Evolutionary conservation across 35 echinoderm and acorn worm genomes (phyloP), one percentile per base, ranked within the genome.

Genomic region (Acanthaster planci): DNA sequence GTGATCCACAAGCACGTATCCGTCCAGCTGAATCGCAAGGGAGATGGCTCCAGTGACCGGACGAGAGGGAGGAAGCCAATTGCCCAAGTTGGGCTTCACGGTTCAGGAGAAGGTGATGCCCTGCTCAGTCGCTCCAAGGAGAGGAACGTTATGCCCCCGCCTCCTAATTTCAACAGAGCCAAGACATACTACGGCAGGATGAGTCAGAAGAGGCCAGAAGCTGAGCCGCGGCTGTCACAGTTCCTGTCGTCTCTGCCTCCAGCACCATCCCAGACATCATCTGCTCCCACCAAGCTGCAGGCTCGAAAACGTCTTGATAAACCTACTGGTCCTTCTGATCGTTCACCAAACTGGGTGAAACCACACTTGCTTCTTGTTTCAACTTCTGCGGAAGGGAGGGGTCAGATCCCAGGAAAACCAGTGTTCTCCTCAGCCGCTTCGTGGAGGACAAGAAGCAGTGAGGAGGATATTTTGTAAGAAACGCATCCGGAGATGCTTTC

Each of bases 371-470:
- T 19, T 58, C 17, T 59, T 54, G 27, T 26, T 15, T 17, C 60
- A 21, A 50, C 56, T 18, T 2, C n/a, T 1, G 54, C 39, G 26
- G 38, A 55, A 44, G 15, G 1, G 26, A 31, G n/a, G 14, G 54
- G 34, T 30, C 81, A 34, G 37, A 37, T 86, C 30, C n/a, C 26
- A 84, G 86, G 64, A 37, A 89, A 72, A 90, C 90, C 94, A 17
- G 77, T 86, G 51, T 97, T 90, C 36, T 97, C 94, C 30, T 97
- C 94, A 0, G 94, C 94, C 38, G 82, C 90, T n/a, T 97, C 94
- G 8, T 97, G 94, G 94, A 81, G 87, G 87, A 86, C 86, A 9
- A 76, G 94, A 52, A 44, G 53, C 23, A 67, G 86, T 82, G 1
- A 42, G 14, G 60, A 92, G 16, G 78, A 88, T 78, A 12, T 81